Evolutionary conservation across 2,113 vertebrate genomes (phyloP).

Genomic region (Brachyhypopomus gauderio): DNA sequence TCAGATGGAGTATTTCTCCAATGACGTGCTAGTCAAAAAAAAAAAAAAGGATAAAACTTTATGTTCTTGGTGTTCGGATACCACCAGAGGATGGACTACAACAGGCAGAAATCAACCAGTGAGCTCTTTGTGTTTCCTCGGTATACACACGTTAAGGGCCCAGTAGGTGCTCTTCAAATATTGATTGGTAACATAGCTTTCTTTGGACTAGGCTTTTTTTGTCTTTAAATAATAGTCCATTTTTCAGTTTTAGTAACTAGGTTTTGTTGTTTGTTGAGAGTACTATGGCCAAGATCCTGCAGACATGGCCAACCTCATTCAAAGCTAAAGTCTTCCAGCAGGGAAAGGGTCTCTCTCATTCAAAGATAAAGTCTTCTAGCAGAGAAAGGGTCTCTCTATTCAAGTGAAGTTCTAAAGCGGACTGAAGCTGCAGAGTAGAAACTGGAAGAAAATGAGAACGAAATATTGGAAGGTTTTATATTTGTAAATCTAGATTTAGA

Average conservation of each 20-base stretch:
- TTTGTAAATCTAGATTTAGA: too few relatives aligned
- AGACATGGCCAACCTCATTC: conserved; percentile 8
- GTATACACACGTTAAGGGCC: conserved; percentile 12
- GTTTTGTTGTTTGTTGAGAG: conserved; percentile 7
- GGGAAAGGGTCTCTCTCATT: background rate
- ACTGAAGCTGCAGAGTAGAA: too few relatives aligned
- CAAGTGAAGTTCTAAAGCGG: background rate
- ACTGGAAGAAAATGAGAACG: too few relatives aligned
- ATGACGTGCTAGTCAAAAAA: background rate
- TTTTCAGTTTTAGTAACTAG: conserved; percentile 19
- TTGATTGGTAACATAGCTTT: background rate
- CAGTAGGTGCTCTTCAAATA: background rate
- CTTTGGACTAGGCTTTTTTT: background rate
- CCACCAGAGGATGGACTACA: background rate
- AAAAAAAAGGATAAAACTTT: too few relatives aligned
- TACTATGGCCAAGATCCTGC: conserved; percentile 5
- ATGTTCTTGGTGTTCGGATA: background rate
- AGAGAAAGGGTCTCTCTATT: background rate
- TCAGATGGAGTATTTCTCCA: background rate
- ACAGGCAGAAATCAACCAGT: background rate
- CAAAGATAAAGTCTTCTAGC: conserved; percentile 1
- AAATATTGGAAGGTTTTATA: too few relatives aligned
- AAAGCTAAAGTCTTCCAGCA: conserved; percentile 3
- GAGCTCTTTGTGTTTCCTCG: background rate
- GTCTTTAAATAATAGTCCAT: background rate